Evolutionary conservation across 1,140 invertebrate genomes (phyloP).

Genomic region (Ooceraea biroi): DNA sequence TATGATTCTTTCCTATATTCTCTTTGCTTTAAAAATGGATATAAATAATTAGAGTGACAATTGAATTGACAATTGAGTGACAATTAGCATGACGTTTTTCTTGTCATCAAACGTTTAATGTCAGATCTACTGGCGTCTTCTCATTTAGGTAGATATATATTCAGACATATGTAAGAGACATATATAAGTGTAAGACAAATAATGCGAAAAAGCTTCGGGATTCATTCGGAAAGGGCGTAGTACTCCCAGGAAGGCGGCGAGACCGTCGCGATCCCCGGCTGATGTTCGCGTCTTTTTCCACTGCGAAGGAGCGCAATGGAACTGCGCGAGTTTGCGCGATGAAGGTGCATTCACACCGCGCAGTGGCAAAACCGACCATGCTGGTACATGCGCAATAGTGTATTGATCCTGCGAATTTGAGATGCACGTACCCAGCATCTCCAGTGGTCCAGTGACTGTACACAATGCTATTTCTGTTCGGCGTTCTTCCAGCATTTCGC

Average conservation of each 20-base stretch:
- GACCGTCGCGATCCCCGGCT: conserved; percentile 40
- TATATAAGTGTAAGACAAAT: not conserved
- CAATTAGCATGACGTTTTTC: no score
- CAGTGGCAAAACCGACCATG: conserved; percentile 57
- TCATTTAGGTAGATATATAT: not conserved
- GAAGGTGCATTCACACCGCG: conserved; percentile 1
- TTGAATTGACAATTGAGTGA: no score
- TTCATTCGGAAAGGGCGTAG: conserved; percentile 59
- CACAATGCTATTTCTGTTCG: conserved; percentile 77
- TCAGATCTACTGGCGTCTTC: no score
- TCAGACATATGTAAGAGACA: no score
- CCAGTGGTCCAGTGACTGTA: conserved; percentile 83
- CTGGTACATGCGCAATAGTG: conserved; percentile 81
- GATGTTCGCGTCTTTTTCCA: conserved; percentile 59
- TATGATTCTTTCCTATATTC: no score
- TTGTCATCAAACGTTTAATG: no score
- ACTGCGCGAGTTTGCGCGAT: conserved; percentile 66
- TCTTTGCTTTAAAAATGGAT: no score
- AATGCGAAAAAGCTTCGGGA: not conserved
- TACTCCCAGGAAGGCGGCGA: conserved; percentile 25
- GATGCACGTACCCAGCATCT: conserved; percentile 75
- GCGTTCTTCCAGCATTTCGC: conserved; percentile 56
- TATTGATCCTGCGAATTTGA: conserved; percentile 80
- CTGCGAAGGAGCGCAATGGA: conserved; percentile 48
- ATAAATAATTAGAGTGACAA: no score